phyloP scores from a whole-genome alignment of 2,797 vertebrate species.

The Diglossa cyanea region DNA sequence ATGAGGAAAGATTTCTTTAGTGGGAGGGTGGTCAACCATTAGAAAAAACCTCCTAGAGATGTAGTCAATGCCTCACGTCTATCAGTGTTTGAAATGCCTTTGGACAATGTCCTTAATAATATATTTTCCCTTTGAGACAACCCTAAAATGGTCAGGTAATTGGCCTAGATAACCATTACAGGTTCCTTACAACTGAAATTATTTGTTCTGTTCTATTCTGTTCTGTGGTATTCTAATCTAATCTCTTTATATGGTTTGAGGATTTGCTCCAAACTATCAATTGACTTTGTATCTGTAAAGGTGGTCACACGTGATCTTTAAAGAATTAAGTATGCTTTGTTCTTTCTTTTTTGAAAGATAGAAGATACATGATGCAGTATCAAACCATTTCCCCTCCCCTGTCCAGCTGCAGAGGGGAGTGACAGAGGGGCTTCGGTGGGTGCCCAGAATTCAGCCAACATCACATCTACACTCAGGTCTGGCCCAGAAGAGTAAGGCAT shows the following conservation, averaged over 20 bases:
- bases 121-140: not conserved
- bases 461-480: not conserved
- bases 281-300: not conserved
- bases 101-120: not conserved
- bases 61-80: fast-evolving
- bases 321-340: not conserved
- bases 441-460: not conserved
- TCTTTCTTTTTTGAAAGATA: not conserved
- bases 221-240: not conserved
- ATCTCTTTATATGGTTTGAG: not conserved
- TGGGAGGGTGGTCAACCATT: fast-evolving
- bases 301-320: not conserved
- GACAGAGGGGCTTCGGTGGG: not conserved
- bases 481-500: not conserved
- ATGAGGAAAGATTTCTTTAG: not conserved
- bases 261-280: not conserved
- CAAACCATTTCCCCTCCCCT: not conserved
- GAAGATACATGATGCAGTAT: not conserved
- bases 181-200: not conserved
- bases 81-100: not conserved
- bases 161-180: not conserved
- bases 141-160: not conserved
- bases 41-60: not conserved
- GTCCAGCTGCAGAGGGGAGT: not conserved
- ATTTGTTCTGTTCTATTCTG: not conserved